Evolutionary conservation across 2,113 vertebrate species (phyloP).

Genomic region (Rhizomys pruinosus): DNA sequence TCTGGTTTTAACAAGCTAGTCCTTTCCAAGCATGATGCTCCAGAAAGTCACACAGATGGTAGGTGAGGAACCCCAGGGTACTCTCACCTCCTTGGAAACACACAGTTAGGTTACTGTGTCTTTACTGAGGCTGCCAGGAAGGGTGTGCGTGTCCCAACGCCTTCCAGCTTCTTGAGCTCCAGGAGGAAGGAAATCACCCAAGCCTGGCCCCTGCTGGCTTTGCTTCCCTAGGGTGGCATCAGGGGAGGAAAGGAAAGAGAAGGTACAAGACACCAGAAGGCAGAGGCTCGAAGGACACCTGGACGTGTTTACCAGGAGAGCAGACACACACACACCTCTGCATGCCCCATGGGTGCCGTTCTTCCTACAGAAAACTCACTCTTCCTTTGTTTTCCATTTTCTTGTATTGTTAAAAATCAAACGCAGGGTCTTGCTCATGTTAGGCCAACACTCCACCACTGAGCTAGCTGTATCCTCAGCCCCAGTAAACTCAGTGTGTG

Average conservation of each 20-base stretch:
- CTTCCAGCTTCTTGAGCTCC: constrained; percentile 52
- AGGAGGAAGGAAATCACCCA: neutral
- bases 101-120: constrained; percentile 42
- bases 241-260: neutral
- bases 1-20: neutral
- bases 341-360: neutral
- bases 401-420: neutral
- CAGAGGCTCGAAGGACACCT: neutral
- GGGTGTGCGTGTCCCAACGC: constrained; percentile 47
- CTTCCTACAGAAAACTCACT: neutral
- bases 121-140: constrained; percentile 62
- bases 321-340: neutral
- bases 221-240: neutral
- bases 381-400: neutral
- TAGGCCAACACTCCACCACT: neutral
- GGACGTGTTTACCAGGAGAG: neutral
- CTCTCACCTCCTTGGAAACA: constrained; percentile 61
- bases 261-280: neutral
- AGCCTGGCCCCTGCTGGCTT: neutral
- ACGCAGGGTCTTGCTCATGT: neutral
- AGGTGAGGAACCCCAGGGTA: rapidly evolving
- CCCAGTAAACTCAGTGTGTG: neutral
- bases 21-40: neutral
- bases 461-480: neutral
- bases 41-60: neutral